Evolutionary conservation across 2,797 vertebrate species (phyloP), one percentile per base, ranked within the genome.

Genomic region (Pangasius sanitwongsei): DNA sequence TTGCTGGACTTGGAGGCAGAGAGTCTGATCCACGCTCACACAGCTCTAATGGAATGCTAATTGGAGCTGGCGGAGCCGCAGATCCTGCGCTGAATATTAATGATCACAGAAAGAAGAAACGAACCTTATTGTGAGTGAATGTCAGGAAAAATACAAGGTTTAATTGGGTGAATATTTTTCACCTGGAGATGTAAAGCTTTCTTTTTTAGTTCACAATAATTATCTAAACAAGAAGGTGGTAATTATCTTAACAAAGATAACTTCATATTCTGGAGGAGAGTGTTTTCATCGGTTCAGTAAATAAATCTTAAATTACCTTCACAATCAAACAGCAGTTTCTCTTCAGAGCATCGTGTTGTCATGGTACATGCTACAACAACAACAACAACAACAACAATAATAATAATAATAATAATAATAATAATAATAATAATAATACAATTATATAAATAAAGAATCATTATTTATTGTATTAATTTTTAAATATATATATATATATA

Each of bases 31-130:
- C 57, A 59, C 84, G 55, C 61, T 75, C 77, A 78, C 85, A 77
- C 80, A 59, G 85, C 65, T 87, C 74, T 87, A 85, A 87, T 67
- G 85, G 89, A 90, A 89, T 89, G 81, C 85, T 87, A 87, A 90
- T 87, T 86, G 81, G 55, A 78, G 61, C 85, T 87, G 81, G 74
- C 61, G 80, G 82, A 82, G 74, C 74, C 12, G 53, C 59, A 25
- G 67, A 63, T 11, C 82, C 81, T 69, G 63, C 77, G 15, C 75
- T 74, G 82, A 87, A 91, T 89, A 82, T 87, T 89, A 85, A 87
- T 89, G 2, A 57, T 84, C 70, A 87, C 41, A 80, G 28, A 16
- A 18, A 75, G 74, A 50, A 44, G 44, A 77, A 77, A 31, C 75
- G 11, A 80, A 59, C 53, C 77, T 4, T 15, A 16, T 44, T 28